phyloP scores from a whole-genome alignment of 2,113 vertebrate species.

The Neopipo cinnamomea region DNA sequence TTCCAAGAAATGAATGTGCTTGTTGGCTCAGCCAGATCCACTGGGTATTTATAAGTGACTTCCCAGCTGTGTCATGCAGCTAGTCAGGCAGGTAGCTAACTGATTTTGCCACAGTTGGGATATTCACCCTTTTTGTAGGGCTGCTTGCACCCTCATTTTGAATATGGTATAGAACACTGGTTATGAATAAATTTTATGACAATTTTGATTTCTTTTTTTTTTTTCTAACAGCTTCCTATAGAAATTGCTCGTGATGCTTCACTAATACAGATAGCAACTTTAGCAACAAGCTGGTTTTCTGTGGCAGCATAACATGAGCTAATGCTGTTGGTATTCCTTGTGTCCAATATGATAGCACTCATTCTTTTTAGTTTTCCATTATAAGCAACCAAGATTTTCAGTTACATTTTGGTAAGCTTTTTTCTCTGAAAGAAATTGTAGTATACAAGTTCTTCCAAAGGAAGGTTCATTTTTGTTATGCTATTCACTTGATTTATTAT shows the following conservation, averaged over 20 bases:
- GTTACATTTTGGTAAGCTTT: not conserved
- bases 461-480: slow-evolving; percentile 32
- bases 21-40: not conserved
- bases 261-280: not conserved
- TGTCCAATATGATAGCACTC: fast-evolving
- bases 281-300: not conserved
- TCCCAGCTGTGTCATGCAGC: not conserved
- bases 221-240: not conserved
- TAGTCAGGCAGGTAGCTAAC: not conserved
- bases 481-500: slow-evolving; percentile 56
- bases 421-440: not conserved
- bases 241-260: not conserved
- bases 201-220: not conserved
- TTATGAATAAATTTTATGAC: not conserved
- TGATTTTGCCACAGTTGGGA: not conserved
- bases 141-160: not conserved
- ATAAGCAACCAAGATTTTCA: not conserved
- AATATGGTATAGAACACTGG: not conserved
- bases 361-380: not conserved
- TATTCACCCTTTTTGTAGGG: not conserved
- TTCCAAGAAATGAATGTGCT: not conserved
- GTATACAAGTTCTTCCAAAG: slow-evolving; percentile 19
- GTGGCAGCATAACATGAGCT: not conserved
- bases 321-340: not conserved
- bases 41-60: not conserved